Evolutionary conservation across 1,140 invertebrate species (phyloP).

Genomic region (Trichonephila inaurata): DNA sequence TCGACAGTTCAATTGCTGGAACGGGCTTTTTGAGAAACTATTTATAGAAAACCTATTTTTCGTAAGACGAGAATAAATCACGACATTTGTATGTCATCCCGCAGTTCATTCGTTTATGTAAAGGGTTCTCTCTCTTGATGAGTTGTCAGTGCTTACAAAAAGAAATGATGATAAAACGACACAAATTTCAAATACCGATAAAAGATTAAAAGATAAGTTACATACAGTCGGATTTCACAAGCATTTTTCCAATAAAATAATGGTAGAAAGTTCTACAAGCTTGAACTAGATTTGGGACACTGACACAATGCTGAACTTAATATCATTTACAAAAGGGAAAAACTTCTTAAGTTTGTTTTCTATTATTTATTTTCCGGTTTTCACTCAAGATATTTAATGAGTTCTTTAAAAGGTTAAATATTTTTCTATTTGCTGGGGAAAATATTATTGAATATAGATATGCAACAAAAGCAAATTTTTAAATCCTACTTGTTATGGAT

Average conservation of each 20-base stretch:
- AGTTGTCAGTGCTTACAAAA: neutral
- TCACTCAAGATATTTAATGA: too few relatives aligned
- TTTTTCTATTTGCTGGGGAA: too few relatives aligned
- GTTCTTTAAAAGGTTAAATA: too few relatives aligned
- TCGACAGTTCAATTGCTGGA: neutral
- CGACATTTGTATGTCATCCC: neutral
- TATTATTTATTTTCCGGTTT: too few relatives aligned
- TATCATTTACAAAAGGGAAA: too few relatives aligned
- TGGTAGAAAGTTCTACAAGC: too few relatives aligned
- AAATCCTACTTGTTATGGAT: too few relatives aligned
- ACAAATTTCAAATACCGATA: neutral
- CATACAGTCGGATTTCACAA: neutral
- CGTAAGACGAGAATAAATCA: neutral
- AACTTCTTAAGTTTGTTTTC: too few relatives aligned
- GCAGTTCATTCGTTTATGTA: neutral
- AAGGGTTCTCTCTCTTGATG: neutral
- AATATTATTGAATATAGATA: too few relatives aligned
- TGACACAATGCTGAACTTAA: too few relatives aligned
- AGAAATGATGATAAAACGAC: slow-evolving; percentile 3
- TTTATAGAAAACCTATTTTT: slow-evolving; percentile 5
- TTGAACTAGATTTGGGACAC: too few relatives aligned
- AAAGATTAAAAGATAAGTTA: slow-evolving; percentile 21
- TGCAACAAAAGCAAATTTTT: too few relatives aligned
- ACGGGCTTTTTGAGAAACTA: neutral
- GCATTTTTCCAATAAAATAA: neutral